Base-by-base conservation (phyloP, 92 coral and sea anemone genomes). In the Metridium senile region DNA sequence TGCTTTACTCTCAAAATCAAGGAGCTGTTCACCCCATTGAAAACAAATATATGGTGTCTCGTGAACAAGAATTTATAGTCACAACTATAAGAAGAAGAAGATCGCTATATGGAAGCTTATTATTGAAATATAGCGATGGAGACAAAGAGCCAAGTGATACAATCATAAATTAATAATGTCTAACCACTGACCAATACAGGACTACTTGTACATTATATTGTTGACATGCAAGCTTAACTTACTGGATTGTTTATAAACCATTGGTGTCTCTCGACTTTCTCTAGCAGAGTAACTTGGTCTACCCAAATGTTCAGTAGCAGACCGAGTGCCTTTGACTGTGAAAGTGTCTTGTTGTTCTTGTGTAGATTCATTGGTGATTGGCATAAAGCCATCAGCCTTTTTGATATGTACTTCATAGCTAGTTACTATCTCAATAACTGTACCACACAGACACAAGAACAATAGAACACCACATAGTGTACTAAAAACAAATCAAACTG, bases 361-460 rank as follows among this genome's bases (percentile, higher is more conserved):
- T 21, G 68, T 9, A 47, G 32, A 33, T 26, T 78, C 34, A 17
- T 61, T 61, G 58, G 23, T 65, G 29, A 78, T 25, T 32, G 83
- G 72, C 75, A 68, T 25, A 52, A 54, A 53, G 2, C 72, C 81
- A 47, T 53, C 73, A 68, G 18, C 16, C 62, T 69, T 27, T 9
- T 31, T 54, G 11, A 54, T 30, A 56, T 11, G 29, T 26, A 45
- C 27, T 52, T 27, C 20, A 64, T 34, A 32, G 66, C 68, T 68
- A 31, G 73, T 25, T 52, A 71, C 29, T 28, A 89, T 35, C 65
- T 94, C 98, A 20, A 87, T 11, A 22, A 75, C 70, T 0, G 98
- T 94, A 47, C 98, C 98, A 81, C 76, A 68, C 32, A 94, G 82
- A 59, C 97, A 91, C 19, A 94, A 80, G 31, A 79, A 69, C n/a